A percentile compares a stretch with the other conserved stretches of the same genome.
Conservation (phyloP, 1,140 invertebrate species). For the Sweltsa coloradensis region DNA sequence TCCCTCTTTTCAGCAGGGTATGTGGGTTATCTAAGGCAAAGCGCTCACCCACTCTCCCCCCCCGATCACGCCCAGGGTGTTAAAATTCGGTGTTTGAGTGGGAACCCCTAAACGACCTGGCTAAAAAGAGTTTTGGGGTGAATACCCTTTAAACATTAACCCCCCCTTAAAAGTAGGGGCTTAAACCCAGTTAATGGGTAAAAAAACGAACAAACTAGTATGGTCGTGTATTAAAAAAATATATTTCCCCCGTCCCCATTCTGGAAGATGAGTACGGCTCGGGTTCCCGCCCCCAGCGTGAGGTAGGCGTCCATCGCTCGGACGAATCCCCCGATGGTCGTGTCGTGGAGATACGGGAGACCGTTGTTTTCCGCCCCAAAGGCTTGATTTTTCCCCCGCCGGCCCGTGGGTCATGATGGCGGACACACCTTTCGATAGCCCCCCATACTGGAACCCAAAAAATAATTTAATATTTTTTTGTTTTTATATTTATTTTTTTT, state of each 20-base stretch:
- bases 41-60: no score
- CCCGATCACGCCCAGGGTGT: no score
- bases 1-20: no score
- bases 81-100: no score
- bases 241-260: constrained; percentile 36
- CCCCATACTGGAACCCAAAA: constrained; percentile 43
- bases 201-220: neutral
- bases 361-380: constrained; percentile 31
- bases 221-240: neutral
- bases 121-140: no score
- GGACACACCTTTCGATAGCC: constrained; percentile 37
- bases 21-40: no score
- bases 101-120: no score
- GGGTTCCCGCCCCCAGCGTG: constrained; percentile 50
- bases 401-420: constrained; percentile 51
- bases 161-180: no score
- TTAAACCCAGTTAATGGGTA: neutral
- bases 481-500: no score
- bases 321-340: constrained; percentile 45
- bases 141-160: no score
- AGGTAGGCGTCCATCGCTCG: constrained; percentile 49
- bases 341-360: constrained; percentile 42
- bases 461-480: no score
- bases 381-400: constrained; percentile 38
- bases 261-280: constrained; percentile 59